Evolutionary conservation across 2,797 vertebrate species (phyloP), one percentile per base, ranked within the genome.

Genomic region (Gambelia wislizenii): DNA sequence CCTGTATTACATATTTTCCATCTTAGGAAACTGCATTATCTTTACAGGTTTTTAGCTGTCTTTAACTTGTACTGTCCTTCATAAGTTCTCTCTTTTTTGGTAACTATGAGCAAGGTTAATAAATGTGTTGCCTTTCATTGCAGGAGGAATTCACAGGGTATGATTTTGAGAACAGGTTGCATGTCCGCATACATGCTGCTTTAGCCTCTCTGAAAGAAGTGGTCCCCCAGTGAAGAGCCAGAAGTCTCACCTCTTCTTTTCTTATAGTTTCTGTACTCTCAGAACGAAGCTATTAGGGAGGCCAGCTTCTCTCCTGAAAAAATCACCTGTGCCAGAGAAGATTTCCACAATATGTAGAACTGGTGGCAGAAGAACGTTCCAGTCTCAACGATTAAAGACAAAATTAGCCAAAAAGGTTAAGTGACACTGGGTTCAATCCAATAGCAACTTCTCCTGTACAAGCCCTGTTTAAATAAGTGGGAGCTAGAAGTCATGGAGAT

Each of bases 101-200:
- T 75, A 52, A 83, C 8, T 3, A 18, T 67, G 56, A n/a, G 44
- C 16, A 12, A 82, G 16, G 33, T 82, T 78, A 70, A 69, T 78
- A 36, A 30, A 14, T 20, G 69, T 89, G 3, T 83, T 33, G 54
- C 89, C 88, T 87, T 54, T 14, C 82, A 77, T 90, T 96, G 78
- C 97, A 99, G 99, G 99, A 99, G 96, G 98, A 99, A 89, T 99
- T 98, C 61, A 96, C 97, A 13, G 99, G 99, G 92, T 99, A 99
- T 87, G 99, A 99, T 96, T 99, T 99, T 96, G 99, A 99, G 95
- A 99, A 99, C 98, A 97, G 99, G 96, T 96, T 99, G 95, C 99
- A 99, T 16, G 98, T 99, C 79, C 98, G 99, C 69, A 99, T 99
- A 91, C 99, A 99, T 0, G 98, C 99, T 10, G 99, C 99, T 49